These are phyloP conservation scores for Heliconius sara DNA, from an alignment of 2,888 invertebrate species.

Conservation along the genomic window DNA sequence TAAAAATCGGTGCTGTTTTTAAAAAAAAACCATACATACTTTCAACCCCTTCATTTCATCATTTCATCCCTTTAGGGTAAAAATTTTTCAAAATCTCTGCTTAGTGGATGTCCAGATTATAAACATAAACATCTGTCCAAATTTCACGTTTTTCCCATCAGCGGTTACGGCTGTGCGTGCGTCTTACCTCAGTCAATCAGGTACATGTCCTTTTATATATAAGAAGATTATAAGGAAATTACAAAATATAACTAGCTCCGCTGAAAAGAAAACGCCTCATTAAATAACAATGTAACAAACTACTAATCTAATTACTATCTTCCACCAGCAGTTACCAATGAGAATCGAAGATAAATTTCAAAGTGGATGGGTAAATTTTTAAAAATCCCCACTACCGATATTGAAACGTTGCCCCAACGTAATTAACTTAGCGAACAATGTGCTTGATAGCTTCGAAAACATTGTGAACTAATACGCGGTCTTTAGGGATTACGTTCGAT, in stretches of 20 bases:
- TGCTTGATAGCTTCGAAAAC: constrained; percentile 35
- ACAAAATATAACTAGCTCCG: not conserved
- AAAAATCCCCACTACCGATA: constrained; percentile 23
- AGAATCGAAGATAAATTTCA: constrained; percentile 30
- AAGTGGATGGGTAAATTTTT: constrained; percentile 22
- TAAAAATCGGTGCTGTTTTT: too few species aligned
- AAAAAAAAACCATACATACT: too few species aligned
- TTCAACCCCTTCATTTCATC: too few species aligned
- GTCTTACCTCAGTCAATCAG: too few species aligned
- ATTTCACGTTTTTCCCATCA: too few species aligned
- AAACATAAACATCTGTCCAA: too few species aligned
- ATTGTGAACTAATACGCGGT: constrained; percentile 33
- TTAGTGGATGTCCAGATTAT: too few species aligned
- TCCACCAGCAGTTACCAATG: constrained; percentile 18
- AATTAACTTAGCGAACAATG: constrained; percentile 36
- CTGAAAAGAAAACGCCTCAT: not conserved
- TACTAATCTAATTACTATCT: constrained; percentile 29
- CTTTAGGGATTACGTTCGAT: constrained; percentile 29
- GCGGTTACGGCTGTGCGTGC: too few species aligned
- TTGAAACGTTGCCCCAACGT: constrained; percentile 34
- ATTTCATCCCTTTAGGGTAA: too few species aligned
- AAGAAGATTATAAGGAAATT: not conserved
- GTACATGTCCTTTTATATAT: too few species aligned
- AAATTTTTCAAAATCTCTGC: too few species aligned
- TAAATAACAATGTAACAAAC: constrained; percentile 9